Percentiles rank a stretch among this genome's conserved stretches.
Conservation (phyloP, 1,140 invertebrate genomes). For the Zaprionus capensis region DNA sequence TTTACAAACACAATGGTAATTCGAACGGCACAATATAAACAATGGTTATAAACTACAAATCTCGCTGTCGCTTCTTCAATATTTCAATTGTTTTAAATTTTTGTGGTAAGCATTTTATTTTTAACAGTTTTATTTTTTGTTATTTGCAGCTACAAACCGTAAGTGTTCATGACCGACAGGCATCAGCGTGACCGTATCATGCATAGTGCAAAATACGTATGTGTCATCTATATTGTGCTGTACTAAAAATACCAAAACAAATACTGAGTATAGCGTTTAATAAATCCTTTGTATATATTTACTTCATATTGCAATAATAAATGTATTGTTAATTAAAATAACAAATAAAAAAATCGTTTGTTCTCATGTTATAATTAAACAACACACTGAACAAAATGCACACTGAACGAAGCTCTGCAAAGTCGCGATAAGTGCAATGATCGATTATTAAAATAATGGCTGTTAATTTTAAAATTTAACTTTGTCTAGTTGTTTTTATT, state of each 20-base stretch:
- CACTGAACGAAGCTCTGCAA: slow-evolving; percentile 14
- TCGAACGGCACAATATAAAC: slow-evolving; percentile 22
- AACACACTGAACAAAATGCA: neutral
- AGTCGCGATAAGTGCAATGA: neutral
- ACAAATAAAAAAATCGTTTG: neutral
- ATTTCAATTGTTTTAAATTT: slow-evolving; percentile 28
- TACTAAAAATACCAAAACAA: slow-evolving; percentile 5
- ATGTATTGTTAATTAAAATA: neutral
- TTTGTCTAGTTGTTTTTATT: neutral
- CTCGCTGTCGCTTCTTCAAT: slow-evolving; percentile 51
- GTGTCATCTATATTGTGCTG: neutral
- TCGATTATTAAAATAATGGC: neutral
- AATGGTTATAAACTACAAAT: slow-evolving; percentile 33
- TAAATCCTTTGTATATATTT: neutral
- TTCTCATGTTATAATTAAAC: no score
- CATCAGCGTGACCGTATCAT: slow-evolving; percentile 35
- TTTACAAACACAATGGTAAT: slow-evolving; percentile 29
- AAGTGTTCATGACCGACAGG: slow-evolving; percentile 61
- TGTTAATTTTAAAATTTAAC: neutral
- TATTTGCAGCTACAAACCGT: slow-evolving; percentile 73
- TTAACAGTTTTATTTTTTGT: slow-evolving; percentile 32
- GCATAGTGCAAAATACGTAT: neutral
- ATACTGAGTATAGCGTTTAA: neutral
- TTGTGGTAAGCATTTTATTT: slow-evolving; percentile 54
- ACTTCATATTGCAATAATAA: neutral